These are phyloP conservation scores for Nannoperca obscura DNA, from an alignment of 2,797 vertebrate genomes.

Conservation along the genomic window DNA sequence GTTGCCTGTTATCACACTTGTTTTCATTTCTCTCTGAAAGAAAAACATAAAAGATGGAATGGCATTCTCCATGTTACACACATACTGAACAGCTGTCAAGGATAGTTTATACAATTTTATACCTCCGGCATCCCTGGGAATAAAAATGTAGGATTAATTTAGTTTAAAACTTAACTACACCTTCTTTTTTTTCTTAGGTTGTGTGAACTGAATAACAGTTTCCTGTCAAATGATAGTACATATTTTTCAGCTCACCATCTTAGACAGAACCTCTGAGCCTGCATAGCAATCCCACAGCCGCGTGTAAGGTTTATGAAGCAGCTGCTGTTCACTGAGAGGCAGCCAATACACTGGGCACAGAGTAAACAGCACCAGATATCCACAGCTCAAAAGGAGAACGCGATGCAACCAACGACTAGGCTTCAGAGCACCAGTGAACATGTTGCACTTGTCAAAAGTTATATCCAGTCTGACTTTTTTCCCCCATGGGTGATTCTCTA, in stretches of 20 bases:
- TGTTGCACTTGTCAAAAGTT: slow-evolving; percentile 23
- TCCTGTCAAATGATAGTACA: slow-evolving; percentile 6
- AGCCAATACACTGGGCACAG: slow-evolving; percentile 38
- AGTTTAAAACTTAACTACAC: background rate
- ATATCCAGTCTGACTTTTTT: slow-evolving; percentile 13
- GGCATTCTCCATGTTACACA: background rate
- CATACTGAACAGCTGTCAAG: background rate
- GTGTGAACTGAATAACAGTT: background rate
- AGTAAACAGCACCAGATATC: slow-evolving; percentile 41
- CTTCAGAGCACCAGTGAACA: slow-evolving; percentile 26
- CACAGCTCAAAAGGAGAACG: slow-evolving; percentile 26
- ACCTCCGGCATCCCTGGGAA: background rate
- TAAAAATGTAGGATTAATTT: background rate
- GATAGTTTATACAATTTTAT: background rate
- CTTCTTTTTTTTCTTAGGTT: background rate
- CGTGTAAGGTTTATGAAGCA: slow-evolving; percentile 42
- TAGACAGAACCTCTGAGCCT: slow-evolving; percentile 9
- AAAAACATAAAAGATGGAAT: background rate
- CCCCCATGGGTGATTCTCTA: background rate
- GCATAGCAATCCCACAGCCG: slow-evolving; percentile 13
- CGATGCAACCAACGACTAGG: background rate
- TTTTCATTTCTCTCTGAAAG: slow-evolving; percentile 11
- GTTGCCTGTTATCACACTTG: slow-evolving; percentile 30
- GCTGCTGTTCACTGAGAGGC: slow-evolving; percentile 41
- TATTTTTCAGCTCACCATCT: slow-evolving; percentile 8